These are phyloP conservation scores for Teinopalpus imperialis DNA, from an alignment of 2,888 invertebrate species.

Conservation along the genomic window DNA sequence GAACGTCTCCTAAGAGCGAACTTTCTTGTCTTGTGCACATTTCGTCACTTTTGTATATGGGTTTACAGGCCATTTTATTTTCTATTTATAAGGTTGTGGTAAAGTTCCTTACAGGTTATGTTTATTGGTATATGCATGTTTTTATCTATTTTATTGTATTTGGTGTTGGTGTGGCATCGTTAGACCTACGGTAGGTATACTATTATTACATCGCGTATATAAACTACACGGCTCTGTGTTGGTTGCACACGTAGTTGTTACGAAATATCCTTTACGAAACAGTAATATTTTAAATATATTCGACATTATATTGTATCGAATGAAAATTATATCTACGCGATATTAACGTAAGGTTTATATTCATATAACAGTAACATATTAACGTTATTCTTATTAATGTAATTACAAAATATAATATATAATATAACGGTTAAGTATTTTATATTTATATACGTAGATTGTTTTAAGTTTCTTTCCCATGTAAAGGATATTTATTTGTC, in stretches of 20 bases:
- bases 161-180: slow-evolving; percentile 80
- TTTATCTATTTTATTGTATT: slow-evolving; percentile 36
- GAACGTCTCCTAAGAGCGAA: slow-evolving; percentile 43
- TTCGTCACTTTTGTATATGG: slow-evolving; percentile 49
- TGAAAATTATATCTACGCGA: no score
- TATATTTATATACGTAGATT: slow-evolving; percentile 1
- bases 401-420: no score
- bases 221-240: slow-evolving; percentile 5
- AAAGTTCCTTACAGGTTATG: slow-evolving; percentile 41
- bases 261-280: slow-evolving; percentile 20
- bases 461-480: neutral
- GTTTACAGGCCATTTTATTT: slow-evolving; percentile 31
- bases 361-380: neutral
- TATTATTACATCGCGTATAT: slow-evolving; percentile 1
- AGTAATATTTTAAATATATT: no score
- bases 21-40: slow-evolving; percentile 65
- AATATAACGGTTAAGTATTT: slow-evolving; percentile 1
- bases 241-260: slow-evolving; percentile 9
- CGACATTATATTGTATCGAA: no score
- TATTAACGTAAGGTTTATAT: neutral
- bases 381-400: no score
- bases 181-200: slow-evolving; percentile 30
- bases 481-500: slow-evolving; percentile 23
- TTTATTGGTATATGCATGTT: slow-evolving; percentile 40
- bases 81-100: slow-evolving; percentile 49